Evolutionary conservation across 2,113 vertebrate genomes (phyloP), one percentile per base, ranked within the genome.

Genomic region (Greenwoodochromis staneri): DNA sequence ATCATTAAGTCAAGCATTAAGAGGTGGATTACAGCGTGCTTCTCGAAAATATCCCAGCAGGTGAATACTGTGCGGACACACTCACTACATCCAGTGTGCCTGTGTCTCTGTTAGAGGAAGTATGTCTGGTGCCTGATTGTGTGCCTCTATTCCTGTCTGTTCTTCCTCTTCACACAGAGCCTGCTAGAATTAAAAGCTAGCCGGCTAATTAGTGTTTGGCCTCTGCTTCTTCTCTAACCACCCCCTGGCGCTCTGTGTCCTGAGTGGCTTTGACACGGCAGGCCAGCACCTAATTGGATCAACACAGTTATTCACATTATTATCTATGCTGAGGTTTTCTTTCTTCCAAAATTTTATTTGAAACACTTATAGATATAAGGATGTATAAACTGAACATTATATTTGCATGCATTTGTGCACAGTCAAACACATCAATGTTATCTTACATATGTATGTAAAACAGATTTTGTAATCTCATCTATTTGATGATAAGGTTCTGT

Each of bases 261-360:
- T 92, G 89, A 95, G 87, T 90, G 92, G 83, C 89, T 94, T 76
- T 91, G 89, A 90, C 91, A 89, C 71, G 47, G 88, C 91, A 91
- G 91, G 89, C 85, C 91, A 93, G 61, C 59, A 88, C 71, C 84
- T 94, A 94, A 95, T 96, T 91, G 94, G 94, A 95, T 95, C 92
- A 95, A 83, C 89, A 87, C 85, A 91, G 78, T 95, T 95, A 89
- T 76, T 82, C 82, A 82, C 95, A 95, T 95, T 95, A 90, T 91
- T 90, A 88, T 38, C 61, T 45, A 24, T 88, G 83, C 82, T 73
- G 49, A 88, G 24, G 54, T 80, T 76, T 91, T 88, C 81, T 85
- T 53, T 86, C 87, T 29, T 82, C 80, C 31, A 40, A 57, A 73
- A 53, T 61, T 85, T 51, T 4, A 38, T 47, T 66, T 54, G 12